These are phyloP conservation scores for Amorpha juglandis DNA, from an alignment of 2,888 invertebrate genomes.

Conservation along the genomic window DNA sequence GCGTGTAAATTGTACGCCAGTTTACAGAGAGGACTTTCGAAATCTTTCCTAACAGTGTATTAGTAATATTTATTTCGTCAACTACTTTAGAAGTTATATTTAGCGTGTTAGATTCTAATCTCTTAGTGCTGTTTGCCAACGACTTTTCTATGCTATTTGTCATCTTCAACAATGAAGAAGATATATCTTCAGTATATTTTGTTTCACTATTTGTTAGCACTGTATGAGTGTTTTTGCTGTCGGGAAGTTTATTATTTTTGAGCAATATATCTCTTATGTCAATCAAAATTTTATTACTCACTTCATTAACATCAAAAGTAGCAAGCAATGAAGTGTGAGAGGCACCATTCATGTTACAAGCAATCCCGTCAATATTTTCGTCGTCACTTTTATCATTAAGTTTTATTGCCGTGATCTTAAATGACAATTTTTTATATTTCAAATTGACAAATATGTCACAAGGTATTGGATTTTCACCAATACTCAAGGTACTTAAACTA, in stretches of 20 bases:
- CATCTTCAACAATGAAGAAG: conserved; percentile 28
- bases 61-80: conserved; percentile 36
- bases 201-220: not conserved
- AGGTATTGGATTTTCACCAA: conserved; percentile 67
- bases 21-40: conserved; percentile 34
- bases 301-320: conserved; percentile 7
- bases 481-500: conserved; percentile 55
- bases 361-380: conserved; percentile 51
- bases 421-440: conserved; percentile 37
- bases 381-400: conserved; percentile 42
- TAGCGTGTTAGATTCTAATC: not conserved
- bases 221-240: conserved; percentile 6
- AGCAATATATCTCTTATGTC: conserved; percentile 46
- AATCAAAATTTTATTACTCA: conserved; percentile 35
- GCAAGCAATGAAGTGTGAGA: not conserved
- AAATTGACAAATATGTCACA: conserved; percentile 57
- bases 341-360: conserved; percentile 41
- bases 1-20: conserved; percentile 23
- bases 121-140: conserved; percentile 19
- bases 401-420: conserved; percentile 52
- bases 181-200: conserved; percentile 26
- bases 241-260: conserved; percentile 32
- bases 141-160: conserved; percentile 29
- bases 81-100: conserved; percentile 22
- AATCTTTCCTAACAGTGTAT: conserved; percentile 41